A percentile compares a stretch with the other conserved stretches of the same genome.
phyloP scores from a whole-genome alignment of 2,113 vertebrate species.

The Aspiorhynchus laticeps region DNA sequence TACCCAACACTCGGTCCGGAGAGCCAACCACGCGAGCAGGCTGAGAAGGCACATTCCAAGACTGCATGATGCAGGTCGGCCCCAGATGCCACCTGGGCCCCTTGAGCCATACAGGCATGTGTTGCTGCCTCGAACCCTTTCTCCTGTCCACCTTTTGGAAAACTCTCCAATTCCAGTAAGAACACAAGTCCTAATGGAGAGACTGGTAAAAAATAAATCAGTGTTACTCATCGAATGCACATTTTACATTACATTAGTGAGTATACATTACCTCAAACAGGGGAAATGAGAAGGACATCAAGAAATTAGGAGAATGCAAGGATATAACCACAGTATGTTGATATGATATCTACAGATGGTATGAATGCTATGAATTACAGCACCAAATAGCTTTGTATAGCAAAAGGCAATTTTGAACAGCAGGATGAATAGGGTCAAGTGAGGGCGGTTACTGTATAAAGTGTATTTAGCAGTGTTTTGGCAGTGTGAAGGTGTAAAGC shows the following conservation, averaged over 20 bases:
- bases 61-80: slow-evolving; percentile 85
- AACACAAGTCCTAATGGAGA: slow-evolving; percentile 85
- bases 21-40: slow-evolving; percentile 88
- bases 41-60: slow-evolving; percentile 81
- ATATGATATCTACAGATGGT: background rate
- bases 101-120: slow-evolving; percentile 76
- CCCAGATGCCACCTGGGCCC: slow-evolving; percentile 81
- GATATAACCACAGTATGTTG: background rate
- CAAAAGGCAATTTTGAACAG: background rate
- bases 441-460: background rate
- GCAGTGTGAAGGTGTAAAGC: background rate
- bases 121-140: slow-evolving; percentile 76
- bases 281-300: background rate
- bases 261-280: background rate
- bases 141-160: slow-evolving; percentile 78
- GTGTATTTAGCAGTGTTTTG: background rate
- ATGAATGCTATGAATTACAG: slow-evolving; percentile 7
- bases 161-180: slow-evolving; percentile 79
- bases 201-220: slow-evolving; percentile 3
- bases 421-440: background rate
- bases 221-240: background rate
- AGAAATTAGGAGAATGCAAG: background rate
- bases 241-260: background rate
- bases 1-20: slow-evolving; percentile 84
- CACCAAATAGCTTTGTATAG: background rate